Evolutionary conservation across 1,140 invertebrate genomes (phyloP).

Genomic region (Halyomorpha halys): DNA sequence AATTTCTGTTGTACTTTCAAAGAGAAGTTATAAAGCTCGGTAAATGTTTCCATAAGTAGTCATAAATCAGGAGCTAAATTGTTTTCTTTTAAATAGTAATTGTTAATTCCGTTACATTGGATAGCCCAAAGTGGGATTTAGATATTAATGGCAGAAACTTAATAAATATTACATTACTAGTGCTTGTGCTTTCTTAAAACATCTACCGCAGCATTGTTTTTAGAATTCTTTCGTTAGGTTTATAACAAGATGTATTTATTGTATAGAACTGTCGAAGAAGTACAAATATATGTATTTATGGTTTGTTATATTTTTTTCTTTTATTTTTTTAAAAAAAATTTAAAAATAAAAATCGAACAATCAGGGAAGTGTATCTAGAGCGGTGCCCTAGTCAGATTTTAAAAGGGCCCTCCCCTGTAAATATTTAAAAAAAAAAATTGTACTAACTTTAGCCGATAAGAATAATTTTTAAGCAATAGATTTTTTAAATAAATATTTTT

Average conservation of each 20-base stretch:
- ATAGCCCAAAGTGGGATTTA: not conserved
- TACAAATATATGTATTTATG: constrained; percentile 19
- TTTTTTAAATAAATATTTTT: not conserved
- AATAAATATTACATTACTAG: not conserved
- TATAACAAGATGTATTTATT: constrained; percentile 6
- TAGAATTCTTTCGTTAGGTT: not conserved
- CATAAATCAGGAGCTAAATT: not conserved
- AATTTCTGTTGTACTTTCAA: no score
- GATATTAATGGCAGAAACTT: not conserved
- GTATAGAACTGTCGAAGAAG: constrained; percentile 9
- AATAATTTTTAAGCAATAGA: constrained; percentile 10
- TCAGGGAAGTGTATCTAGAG: constrained; percentile 9
- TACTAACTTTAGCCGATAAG: constrained; percentile 10
- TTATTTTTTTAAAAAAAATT: not conserved
- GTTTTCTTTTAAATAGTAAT: not conserved
- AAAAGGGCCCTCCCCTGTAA: constrained; percentile 1
- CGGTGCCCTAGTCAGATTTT: constrained; percentile 8
- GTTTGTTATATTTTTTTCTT: constrained; percentile 11
- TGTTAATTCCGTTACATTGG: not conserved
- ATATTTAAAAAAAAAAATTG: constrained; percentile 3
- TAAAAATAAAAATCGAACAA: not conserved
- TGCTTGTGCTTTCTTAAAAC: not conserved
- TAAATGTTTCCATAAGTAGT: no score
- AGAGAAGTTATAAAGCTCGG: no score
- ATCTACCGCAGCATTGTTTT: not conserved